Base-by-base conservation (phyloP, 2,113 vertebrate species). In the Uria aalge region DNA sequence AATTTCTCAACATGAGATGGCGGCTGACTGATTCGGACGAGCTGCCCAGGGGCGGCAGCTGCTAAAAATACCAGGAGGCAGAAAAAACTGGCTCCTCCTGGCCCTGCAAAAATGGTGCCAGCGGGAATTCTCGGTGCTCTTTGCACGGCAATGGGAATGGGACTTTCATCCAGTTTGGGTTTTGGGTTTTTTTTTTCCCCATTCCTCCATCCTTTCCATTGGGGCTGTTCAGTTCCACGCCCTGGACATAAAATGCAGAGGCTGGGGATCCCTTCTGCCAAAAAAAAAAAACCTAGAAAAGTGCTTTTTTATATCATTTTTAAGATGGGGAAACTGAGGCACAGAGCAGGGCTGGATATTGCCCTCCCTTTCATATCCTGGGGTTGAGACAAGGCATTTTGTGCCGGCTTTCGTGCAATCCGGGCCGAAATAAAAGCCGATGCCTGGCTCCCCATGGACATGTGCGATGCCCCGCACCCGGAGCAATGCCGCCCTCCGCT, bases 81-180 rank as follows among this genome's bases (percentile, higher is more conserved):
- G 56, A 50, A 90, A 82, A 82, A 48, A 3, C 6, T 4, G 47
- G 11, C 69, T 80, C 60, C 56, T 92, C 48, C 26, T 12, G 11
- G 5, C 71, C 66, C n/a, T 9, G 53, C 7, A 10, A 81, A 29
- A 22, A 15, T 0, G 7, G 12, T 40, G 38, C 60, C 48, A 3
- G 4, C 0, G 9, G 15, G 83, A 47, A 84, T 38, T 50, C 3
- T 1, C n/a, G 41, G 30, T 0, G 13, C 26, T 36, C 12, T 38
- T 59, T 27, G 47, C 66, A 17, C 2, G 24, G 56, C 15, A 16
- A 20, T 17, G 47, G 41, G 19, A 72, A 38, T 4, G 29, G 12
- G 36, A 29, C 2, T 73, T 78, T 15, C 34, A 15, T 17, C 59
- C 8, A 20, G 10, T 18, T 43, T 30, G 8, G 24, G 5, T 19